Percentiles rank a stretch among this genome's conserved stretches.
Conservation (phyloP, 1,140 invertebrate species). For the Cherax quadricarinatus region DNA sequence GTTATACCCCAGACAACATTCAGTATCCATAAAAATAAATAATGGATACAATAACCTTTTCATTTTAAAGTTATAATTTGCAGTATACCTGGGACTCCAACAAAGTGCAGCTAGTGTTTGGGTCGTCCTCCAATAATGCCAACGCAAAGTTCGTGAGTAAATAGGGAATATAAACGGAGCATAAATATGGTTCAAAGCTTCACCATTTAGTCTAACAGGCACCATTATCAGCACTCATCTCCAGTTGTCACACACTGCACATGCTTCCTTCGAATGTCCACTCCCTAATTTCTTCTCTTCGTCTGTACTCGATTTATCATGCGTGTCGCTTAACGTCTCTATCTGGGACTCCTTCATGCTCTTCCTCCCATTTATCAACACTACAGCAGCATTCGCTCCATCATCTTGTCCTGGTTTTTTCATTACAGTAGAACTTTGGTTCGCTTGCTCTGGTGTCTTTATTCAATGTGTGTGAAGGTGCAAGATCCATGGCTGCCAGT, state of each 20-base stretch:
- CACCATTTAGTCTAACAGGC: constrained; percentile 89
- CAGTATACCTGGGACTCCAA: constrained; percentile 85
- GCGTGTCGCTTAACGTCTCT: background rate
- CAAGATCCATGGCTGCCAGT: background rate
- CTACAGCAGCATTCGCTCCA: background rate
- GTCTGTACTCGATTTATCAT: background rate
- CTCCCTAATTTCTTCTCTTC: background rate
- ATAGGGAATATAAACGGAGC: constrained; percentile 85
- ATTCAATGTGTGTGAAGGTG: background rate
- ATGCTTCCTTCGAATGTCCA: background rate
- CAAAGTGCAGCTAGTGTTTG: constrained; percentile 93
- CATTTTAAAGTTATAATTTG: too few species aligned
- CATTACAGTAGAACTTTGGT: background rate
- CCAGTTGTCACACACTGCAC: constrained; percentile 78
- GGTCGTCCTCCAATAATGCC: constrained; percentile 94
- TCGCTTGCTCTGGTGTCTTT: background rate
- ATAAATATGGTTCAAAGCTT: constrained; percentile 90
- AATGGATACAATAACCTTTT: too few species aligned
- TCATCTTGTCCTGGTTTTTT: background rate
- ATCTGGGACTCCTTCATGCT: background rate
- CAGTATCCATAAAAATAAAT: too few species aligned
- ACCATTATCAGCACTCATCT: constrained; percentile 89
- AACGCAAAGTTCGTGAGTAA: constrained; percentile 88
- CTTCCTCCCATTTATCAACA: background rate
- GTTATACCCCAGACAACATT: too few species aligned